Evolutionary conservation across 92 coral and sea anemone genomes (phyloP).

Genomic region (Phenganax subtilis): DNA sequence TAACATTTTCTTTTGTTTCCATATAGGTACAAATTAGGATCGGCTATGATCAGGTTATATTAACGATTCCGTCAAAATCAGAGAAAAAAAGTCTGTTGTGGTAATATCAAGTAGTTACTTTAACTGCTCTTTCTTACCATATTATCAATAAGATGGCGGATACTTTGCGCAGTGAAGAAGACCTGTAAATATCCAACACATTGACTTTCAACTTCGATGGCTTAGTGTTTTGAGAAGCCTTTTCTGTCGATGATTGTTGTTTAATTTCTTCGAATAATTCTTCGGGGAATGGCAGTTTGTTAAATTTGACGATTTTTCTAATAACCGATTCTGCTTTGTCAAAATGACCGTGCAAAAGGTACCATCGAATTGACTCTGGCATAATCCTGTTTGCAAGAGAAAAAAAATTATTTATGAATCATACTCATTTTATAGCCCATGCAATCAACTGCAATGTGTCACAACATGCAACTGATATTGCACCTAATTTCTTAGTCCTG

Average conservation of each 20-base stretch:
- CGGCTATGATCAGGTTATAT: too few species aligned
- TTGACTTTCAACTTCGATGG: background rate
- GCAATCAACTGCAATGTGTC: too few species aligned
- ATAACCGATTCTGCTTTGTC: conserved; percentile 77
- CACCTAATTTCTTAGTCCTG: too few species aligned
- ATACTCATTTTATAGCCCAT: background rate
- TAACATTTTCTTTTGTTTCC: too few species aligned
- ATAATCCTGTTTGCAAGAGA: conserved; percentile 50
- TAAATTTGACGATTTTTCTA: conserved; percentile 63
- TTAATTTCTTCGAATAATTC: background rate
- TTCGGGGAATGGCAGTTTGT: conserved; percentile 76
- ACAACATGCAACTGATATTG: too few species aligned
- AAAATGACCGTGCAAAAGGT: conserved; percentile 66
- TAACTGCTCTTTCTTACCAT: conserved; percentile 54
- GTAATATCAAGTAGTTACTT: too few species aligned
- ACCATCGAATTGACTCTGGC: conserved; percentile 96
- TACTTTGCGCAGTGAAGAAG: conserved; percentile 27
- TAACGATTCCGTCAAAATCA: too few species aligned
- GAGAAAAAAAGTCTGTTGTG: too few species aligned
- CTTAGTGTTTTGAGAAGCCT: background rate
- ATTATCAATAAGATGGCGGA: conserved; percentile 62
- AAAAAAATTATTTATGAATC: background rate
- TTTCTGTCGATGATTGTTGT: background rate
- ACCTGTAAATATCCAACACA: conserved; percentile 1
- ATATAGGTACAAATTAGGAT: too few species aligned